Evolutionary conservation across 2,888 invertebrate species (phyloP), one percentile per base, ranked within the genome.

Genomic region (Pimpla rufipes): DNA sequence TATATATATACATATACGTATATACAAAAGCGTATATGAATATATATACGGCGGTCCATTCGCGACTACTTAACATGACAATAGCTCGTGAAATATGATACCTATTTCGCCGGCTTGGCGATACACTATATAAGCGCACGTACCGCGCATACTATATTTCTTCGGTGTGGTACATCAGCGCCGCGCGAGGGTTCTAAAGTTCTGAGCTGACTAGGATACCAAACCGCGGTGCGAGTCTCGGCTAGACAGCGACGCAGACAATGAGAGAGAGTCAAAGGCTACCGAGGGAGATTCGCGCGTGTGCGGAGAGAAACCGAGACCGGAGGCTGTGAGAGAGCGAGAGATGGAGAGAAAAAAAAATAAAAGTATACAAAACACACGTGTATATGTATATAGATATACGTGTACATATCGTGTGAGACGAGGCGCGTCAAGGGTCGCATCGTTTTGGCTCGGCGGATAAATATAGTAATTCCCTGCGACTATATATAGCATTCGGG

Each of bases 71-170:
- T 85, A 87, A 85, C 87, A 87, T 86, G 87, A 87, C 87, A 87
- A 87, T 87, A 85, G 87, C 82, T 87, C 87, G 79, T 87, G 87
- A 87, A 86, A 87, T 85, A 87, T 86, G 85, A 85, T 86, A 85
- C 85, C 86, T 57, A 82, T 80, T 62, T 79, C 59, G 85, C 79
- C 70, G 62, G 74, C 42, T 66, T 66, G 29, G 79, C 66, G 71
- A 66, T 68, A 80, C 47, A 71, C 66, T 16, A 59, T 35, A 47
- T 21, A 29, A 4, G 18, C 42, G 70, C 74, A 37, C 62, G 52
- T 62, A 80, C 70, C 3, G 29, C 29, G 64, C 62, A 47, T 75
- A 45, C 62, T 35, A 52, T 74, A 73, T 50, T 75, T 71, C 75
- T 75, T 68, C 67, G 67, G 11, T 40, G 11, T 29, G 78, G 67